Conservation (phyloP, 2,888 invertebrate genomes). For the Schizotus pectinicornis region DNA sequence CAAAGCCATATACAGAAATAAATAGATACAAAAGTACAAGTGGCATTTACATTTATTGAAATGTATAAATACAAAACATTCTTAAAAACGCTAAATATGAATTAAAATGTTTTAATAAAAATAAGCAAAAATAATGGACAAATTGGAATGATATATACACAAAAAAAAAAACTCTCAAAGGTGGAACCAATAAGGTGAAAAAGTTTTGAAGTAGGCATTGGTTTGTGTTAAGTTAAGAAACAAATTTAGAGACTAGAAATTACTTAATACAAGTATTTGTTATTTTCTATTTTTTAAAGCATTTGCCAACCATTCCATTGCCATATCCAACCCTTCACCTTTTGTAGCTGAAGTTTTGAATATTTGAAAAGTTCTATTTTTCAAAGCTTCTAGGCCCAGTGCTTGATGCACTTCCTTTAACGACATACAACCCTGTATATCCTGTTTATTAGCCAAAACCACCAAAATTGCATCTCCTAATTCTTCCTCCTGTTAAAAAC, state of each 20-base stretch:
- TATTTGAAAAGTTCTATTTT: constrained; percentile 98
- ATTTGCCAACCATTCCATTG: constrained; percentile 98
- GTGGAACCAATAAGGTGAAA: too few relatives aligned
- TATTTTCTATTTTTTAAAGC: constrained; percentile 90
- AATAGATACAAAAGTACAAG: background rate
- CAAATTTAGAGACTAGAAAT: constrained; percentile 39
- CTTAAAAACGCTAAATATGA: constrained; percentile 21
- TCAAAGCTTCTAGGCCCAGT: constrained; percentile 90
- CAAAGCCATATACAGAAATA: too few relatives aligned
- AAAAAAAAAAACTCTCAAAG: too few relatives aligned
- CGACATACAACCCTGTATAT: constrained; percentile 96
- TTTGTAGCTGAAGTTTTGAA: constrained; percentile 99
- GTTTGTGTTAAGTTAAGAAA: constrained; percentile 6
- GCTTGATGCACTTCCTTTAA: constrained; percentile 97
- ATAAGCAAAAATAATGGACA: background rate
- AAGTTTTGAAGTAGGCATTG: background rate
- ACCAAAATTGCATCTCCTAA: constrained; percentile 93
- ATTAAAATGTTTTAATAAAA: constrained; percentile 7
- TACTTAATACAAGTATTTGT: constrained; percentile 47
- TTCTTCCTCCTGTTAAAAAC: constrained; percentile 85
- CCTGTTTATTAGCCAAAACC: constrained; percentile 98
- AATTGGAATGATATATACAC: constrained; percentile 16
- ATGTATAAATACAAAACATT: constrained; percentile 26
- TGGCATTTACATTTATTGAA: constrained; percentile 27
- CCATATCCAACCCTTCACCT: constrained; percentile 97